Conservation (phyloP, 2,113 vertebrate genomes). For the Zosterops pallidus region DNA sequence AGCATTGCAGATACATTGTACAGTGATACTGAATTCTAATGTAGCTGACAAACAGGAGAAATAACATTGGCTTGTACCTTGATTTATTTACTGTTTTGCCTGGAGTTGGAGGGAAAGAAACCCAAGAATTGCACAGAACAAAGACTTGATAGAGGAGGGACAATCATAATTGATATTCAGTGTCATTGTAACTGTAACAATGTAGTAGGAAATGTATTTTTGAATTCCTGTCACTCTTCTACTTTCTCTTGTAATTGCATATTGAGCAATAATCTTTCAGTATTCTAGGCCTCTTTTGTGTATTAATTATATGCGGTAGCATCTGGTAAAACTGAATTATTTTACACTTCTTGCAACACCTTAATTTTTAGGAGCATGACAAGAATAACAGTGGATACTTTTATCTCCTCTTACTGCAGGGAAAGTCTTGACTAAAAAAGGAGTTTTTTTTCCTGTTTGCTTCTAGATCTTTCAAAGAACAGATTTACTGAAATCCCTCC, state of each 20-base stretch:
- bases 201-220: not conserved
- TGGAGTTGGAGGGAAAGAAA: not conserved
- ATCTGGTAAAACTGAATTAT: conserved; percentile 41
- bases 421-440: not conserved
- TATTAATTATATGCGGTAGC: conserved; percentile 17
- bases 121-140: not conserved
- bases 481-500: conserved; percentile 93
- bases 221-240: not conserved
- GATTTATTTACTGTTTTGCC: not conserved
- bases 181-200: not conserved
- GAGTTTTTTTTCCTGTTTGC: not conserved
- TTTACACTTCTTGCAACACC: conserved; percentile 37
- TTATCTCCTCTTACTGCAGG: not conserved
- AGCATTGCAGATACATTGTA: not conserved
- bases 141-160: not conserved
- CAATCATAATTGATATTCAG: not conserved
- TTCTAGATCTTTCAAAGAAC: conserved; percentile 95
- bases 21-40: not conserved
- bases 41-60: not conserved
- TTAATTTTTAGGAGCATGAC: conserved; percentile 9
- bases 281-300: not conserved
- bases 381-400: not conserved
- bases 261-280: not conserved
- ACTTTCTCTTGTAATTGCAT: not conserved
- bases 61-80: not conserved